phyloP scores from a whole-genome alignment of 2,888 invertebrate species.

The Drosophila quinaria region DNA sequence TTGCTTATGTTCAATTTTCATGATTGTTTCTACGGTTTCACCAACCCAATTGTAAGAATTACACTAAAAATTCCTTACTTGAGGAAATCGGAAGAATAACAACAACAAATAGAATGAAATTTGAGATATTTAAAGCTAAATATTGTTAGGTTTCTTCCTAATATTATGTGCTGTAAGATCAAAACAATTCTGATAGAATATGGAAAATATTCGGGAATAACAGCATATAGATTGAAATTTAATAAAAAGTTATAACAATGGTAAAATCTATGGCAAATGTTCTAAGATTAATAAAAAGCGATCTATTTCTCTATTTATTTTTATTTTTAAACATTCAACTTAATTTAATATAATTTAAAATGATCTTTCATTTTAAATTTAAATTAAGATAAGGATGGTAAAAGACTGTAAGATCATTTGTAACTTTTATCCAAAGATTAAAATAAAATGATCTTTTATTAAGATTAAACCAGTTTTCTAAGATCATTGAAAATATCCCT shows the following conservation, averaged over 20 bases:
- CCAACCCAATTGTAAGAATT: not conserved
- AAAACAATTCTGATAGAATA: not conserved
- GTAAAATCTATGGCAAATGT: not conserved
- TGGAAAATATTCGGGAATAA: not conserved
- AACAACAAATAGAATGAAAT: not conserved
- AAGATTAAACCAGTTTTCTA: not conserved
- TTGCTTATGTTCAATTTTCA: not conserved
- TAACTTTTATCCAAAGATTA: not conserved
- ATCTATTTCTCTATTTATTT: no score
- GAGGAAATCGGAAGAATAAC: not conserved
- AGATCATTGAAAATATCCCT: not conserved
- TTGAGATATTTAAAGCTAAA: conserved; percentile 2
- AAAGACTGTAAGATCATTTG: not conserved
- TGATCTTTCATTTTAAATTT: no score
- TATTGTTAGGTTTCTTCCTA: not conserved
- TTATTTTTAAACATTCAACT: no score
- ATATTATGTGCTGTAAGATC: not conserved
- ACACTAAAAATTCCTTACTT: not conserved
- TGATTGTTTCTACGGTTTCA: conserved; percentile 41
- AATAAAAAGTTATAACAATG: not conserved
- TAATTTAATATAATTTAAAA: no score
- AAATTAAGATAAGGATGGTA: no score
- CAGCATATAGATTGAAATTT: not conserved
- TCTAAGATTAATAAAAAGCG: no score
- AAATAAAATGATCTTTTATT: not conserved